Percentiles rank a stretch among this genome's conserved stretches.
Evolutionary conservation across 2,888 invertebrate genomes (phyloP).

Genomic region (Megaustenia siamemsis): DNA sequence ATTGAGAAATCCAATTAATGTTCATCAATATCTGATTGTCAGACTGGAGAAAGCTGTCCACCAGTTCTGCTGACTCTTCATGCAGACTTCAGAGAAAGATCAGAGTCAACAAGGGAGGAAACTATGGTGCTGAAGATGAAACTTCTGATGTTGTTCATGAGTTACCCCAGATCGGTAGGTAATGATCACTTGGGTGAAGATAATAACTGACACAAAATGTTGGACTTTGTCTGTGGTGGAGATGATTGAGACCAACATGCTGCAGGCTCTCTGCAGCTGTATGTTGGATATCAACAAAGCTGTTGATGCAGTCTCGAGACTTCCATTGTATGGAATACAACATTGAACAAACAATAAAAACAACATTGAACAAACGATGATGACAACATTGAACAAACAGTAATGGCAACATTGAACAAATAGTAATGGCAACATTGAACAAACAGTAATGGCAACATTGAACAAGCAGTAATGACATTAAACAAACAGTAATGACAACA

Average conservation of each 20-base stretch:
- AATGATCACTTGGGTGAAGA: too few relatives aligned
- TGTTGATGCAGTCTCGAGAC: background rate
- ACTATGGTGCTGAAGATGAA: background rate
- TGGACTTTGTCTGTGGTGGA: background rate
- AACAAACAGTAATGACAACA: too few relatives aligned
- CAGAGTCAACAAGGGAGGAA: background rate
- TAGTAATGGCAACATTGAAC: too few relatives aligned
- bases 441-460: too few relatives aligned
- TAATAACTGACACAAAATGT: too few relatives aligned
- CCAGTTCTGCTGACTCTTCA: slow-evolving; percentile 35
- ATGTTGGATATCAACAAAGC: background rate
- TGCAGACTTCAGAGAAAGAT: background rate
- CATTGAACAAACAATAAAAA: background rate
- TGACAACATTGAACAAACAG: background rate
- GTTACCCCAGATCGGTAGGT: slow-evolving; percentile 1
- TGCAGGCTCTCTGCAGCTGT: background rate
- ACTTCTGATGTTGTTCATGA: slow-evolving; percentile 6
- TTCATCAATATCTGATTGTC: too few relatives aligned
- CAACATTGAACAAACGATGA: background rate
- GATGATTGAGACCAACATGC: background rate
- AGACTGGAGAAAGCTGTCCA: slow-evolving; percentile 30
- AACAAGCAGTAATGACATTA: too few relatives aligned
- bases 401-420: too few relatives aligned
- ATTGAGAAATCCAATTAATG: too few relatives aligned
- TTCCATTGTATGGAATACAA: background rate